A percentile compares a stretch with the other conserved stretches of the same genome.
phyloP scores from a whole-genome alignment of 2,113 vertebrate species.

The Ranitomeya variabilis region DNA sequence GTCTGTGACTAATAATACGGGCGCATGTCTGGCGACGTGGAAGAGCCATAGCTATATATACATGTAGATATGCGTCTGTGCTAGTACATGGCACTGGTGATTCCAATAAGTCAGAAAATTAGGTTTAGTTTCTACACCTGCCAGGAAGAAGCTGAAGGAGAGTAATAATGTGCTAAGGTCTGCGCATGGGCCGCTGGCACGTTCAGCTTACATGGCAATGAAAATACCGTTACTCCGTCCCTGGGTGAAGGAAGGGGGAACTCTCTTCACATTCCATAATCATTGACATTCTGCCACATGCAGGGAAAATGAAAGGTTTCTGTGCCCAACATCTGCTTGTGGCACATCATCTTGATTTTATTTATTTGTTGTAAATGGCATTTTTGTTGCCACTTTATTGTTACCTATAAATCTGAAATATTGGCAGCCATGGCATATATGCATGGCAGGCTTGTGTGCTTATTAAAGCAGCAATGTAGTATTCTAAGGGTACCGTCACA shows the following conservation, averaged over 20 bases:
- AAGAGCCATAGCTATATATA: background rate
- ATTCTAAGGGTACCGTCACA: too few species aligned
- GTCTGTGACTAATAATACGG: background rate
- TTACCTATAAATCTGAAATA: background rate
- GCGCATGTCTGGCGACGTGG: background rate
- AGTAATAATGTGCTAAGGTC: background rate
- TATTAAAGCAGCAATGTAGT: background rate
- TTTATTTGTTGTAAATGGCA: background rate
- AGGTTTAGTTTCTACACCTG: too few species aligned
- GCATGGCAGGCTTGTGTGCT: background rate
- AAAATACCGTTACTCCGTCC: background rate
- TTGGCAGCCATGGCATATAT: background rate
- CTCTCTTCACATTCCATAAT: background rate
- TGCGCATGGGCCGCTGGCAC: background rate
- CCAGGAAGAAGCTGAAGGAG: too few species aligned
- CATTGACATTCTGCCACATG: background rate
- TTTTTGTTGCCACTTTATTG: background rate
- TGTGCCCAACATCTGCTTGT: background rate
- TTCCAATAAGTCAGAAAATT: too few species aligned
- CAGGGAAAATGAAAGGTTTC: background rate
- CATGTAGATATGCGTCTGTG: too few species aligned
- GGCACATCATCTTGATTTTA: background rate
- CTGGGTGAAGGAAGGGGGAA: background rate
- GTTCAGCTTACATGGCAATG: background rate
- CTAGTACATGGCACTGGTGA: too few species aligned